Evolutionary conservation across 2,113 vertebrate genomes (phyloP).

Genomic region (Microcebus tavaratra): DNA sequence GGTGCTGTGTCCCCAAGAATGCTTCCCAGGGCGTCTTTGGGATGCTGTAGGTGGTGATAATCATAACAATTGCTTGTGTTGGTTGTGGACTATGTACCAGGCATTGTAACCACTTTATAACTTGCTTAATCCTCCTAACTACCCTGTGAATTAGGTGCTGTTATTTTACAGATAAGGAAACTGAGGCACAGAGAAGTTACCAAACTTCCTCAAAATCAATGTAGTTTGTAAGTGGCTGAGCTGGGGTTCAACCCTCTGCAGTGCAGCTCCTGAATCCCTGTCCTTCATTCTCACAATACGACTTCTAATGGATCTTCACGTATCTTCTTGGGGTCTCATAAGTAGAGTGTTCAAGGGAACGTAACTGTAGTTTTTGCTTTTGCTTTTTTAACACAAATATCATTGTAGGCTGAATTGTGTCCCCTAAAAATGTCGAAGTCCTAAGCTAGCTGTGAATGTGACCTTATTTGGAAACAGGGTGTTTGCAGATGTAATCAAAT

Average conservation of each 20-base stretch:
- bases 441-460: neutral
- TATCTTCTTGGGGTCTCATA: neutral
- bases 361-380: neutral
- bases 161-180: neutral
- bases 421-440: neutral
- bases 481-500: neutral
- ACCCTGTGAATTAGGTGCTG: neutral
- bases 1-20: neutral
- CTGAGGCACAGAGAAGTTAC: neutral
- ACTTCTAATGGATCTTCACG: neutral
- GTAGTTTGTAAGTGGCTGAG: neutral
- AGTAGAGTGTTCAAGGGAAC: neutral
- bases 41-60: neutral
- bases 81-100: neutral
- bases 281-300: neutral
- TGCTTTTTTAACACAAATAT: neutral
- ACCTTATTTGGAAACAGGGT: conserved; percentile 21
- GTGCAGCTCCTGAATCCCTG: neutral
- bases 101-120: neutral
- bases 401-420: neutral
- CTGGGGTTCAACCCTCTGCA: neutral
- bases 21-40: neutral
- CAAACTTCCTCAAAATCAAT: neutral
- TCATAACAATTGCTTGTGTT: neutral
- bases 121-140: neutral